Conservation (phyloP, 2,113 vertebrate genomes). For the Ptychochromis oligacanthus region DNA sequence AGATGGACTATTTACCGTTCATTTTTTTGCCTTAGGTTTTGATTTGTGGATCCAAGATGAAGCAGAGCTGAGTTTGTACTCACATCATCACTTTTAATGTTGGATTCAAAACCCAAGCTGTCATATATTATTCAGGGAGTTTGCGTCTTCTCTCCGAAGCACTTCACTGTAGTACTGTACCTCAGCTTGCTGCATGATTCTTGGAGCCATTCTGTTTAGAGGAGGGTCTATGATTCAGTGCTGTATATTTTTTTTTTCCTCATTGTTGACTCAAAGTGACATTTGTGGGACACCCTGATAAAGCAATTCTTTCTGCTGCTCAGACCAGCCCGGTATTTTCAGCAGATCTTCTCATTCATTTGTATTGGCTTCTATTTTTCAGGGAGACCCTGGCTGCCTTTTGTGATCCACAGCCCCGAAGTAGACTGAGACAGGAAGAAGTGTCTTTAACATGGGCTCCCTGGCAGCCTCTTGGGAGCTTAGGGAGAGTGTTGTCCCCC, state of each 20-base stretch:
- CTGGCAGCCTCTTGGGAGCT: slow-evolving; percentile 74
- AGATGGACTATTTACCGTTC: slow-evolving; percentile 70
- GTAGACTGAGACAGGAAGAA: slow-evolving; percentile 73
- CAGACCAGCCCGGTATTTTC: slow-evolving; percentile 65
- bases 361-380: slow-evolving; percentile 52
- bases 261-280: slow-evolving; percentile 79
- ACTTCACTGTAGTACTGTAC: slow-evolving; percentile 58
- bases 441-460: slow-evolving; percentile 78
- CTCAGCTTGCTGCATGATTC: slow-evolving; percentile 60
- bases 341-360: slow-evolving; percentile 67
- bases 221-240: slow-evolving; percentile 69
- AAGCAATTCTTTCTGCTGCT: slow-evolving; percentile 76
- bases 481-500: slow-evolving; percentile 79
- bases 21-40: slow-evolving; percentile 75
- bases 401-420: slow-evolving; percentile 76
- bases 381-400: slow-evolving; percentile 66
- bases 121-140: slow-evolving; percentile 81
- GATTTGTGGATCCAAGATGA: slow-evolving; percentile 75
- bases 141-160: slow-evolving; percentile 73
- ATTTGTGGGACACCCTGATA: slow-evolving; percentile 80
- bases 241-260: slow-evolving; percentile 55
- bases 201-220: slow-evolving; percentile 61
- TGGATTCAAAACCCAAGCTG: slow-evolving; percentile 75
- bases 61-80: slow-evolving; percentile 74
- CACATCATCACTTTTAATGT: slow-evolving; percentile 81